Evolutionary conservation across 1,140 invertebrate species (phyloP), one percentile per base, ranked within the genome.

Genomic region (Ptiloglossa arizonensis): DNA sequence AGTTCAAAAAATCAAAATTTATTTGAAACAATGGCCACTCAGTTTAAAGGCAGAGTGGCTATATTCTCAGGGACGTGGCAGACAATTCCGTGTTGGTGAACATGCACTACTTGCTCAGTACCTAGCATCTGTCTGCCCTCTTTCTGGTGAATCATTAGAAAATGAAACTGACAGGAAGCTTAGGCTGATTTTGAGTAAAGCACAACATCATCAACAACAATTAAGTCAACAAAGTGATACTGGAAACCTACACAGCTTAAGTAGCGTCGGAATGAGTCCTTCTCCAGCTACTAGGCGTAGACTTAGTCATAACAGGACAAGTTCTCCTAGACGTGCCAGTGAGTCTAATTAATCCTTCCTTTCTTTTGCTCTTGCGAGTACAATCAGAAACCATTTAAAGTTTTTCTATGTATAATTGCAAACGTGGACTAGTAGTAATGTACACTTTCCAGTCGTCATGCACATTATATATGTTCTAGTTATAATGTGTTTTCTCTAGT

Each of bases 21-120:
- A 85, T 62, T 84, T 70, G 22, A 75, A 66, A 84, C 44, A 46
- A 66, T 81, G 27, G 59, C 60, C 77, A 70, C 93, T 59, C 91
- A 98, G 97, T 90, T 94, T 98, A 74, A 97, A 97, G 93, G 97
- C 97, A n/a, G 97, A 98, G 90, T 98, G 97, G 97, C 92, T 98
- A 57, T 98, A 98, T 90, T 98, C 97, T 81, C 97, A 98, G 93
- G 97, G 97, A 29, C 95, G 96, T 88, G 97, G 97, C 17, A 94
- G 97, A 73, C 96, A 97, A 90, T 98, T 96, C 93, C 95, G 96
- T 59, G 93, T 96, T 35, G 97, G 97, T 5, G 96, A 98, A 88
- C 97, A 98, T 85, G 89, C 93, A 17, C 94, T 96, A 70, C 88
- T 98, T n/a, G 95, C 96, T 35, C 95, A 97, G 79, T 98, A 98